phyloP scores from a whole-genome alignment of 2,113 vertebrate genomes.

The Chaenocephalus aceratus region DNA sequence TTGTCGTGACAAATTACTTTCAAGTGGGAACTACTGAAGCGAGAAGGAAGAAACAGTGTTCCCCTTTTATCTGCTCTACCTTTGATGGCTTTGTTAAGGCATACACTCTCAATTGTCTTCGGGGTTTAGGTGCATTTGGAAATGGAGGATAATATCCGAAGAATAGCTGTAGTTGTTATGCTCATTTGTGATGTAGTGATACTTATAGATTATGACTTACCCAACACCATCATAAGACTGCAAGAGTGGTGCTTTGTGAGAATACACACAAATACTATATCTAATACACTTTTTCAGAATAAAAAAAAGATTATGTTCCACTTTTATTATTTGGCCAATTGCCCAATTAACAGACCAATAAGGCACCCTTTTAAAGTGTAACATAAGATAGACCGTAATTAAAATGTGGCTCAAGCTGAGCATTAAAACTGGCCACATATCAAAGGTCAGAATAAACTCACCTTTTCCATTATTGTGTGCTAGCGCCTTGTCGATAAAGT shows the following conservation, averaged over 20 bases:
- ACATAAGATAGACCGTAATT: not conserved
- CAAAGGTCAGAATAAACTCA: conserved; percentile 30
- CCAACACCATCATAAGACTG: not conserved
- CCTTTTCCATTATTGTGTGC: conserved; percentile 94
- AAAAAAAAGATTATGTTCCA: too few relatives aligned
- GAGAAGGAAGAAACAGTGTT: not conserved
- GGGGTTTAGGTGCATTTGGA: conserved; percentile 4
- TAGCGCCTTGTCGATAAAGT: conserved; percentile 95
- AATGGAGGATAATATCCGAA: not conserved
- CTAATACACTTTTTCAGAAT: too few relatives aligned
- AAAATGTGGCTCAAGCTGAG: not conserved
- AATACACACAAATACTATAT: not conserved
- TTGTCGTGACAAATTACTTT: conserved; percentile 14
- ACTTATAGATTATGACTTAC: not conserved
- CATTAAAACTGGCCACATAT: not conserved
- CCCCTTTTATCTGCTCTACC: not conserved
- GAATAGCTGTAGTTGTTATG: not conserved
- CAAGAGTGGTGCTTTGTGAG: not conserved
- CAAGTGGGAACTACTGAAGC: not conserved
- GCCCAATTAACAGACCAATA: not conserved
- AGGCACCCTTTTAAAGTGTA: not conserved
- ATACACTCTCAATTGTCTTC: not conserved
- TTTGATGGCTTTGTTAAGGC: not conserved
- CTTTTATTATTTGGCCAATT: not conserved
- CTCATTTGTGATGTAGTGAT: not conserved